A percentile compares a stretch with the other conserved stretches of the same genome.
Conservation (phyloP, 2,113 vertebrate species). For the Xiphophorus hellerii region DNA sequence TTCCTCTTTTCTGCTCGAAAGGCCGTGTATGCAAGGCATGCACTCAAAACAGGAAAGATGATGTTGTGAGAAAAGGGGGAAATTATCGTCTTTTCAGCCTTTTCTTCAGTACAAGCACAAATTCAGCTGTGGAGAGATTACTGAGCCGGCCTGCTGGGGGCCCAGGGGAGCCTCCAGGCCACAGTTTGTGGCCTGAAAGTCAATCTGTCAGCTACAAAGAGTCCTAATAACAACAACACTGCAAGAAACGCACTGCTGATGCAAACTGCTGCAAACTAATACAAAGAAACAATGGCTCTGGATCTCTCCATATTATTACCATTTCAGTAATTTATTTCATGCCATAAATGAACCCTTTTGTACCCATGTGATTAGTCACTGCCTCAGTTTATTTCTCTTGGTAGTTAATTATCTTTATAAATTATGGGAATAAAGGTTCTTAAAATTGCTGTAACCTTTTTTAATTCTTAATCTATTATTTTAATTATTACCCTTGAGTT, state of each 20-base stretch:
- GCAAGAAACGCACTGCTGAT: not conserved
- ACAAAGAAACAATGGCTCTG: not conserved
- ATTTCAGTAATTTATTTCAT: too few species aligned
- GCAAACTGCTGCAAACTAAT: not conserved
- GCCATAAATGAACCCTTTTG: too few species aligned
- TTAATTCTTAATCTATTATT: too few species aligned
- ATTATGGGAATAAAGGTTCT: too few species aligned
- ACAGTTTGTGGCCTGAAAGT: conserved; percentile 5
- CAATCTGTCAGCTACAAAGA: not conserved
- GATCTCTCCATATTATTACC: too few species aligned
- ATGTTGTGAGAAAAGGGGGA: conserved; percentile 10
- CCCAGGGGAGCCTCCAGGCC: not conserved
- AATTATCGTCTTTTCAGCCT: conserved; percentile 18
- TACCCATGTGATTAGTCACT: too few species aligned
- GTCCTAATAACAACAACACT: not conserved
- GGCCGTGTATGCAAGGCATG: conserved; percentile 18
- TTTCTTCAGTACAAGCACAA: conserved; percentile 13
- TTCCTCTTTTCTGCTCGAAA: conserved; percentile 45
- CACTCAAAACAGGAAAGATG: conserved; percentile 8
- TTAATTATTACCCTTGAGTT: not conserved
- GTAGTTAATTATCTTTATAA: too few species aligned
- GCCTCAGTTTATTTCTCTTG: too few species aligned
- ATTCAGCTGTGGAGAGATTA: conserved; percentile 14
- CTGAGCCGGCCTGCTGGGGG: not conserved
- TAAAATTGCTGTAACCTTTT: too few species aligned